A percentile compares a stretch with the other conserved stretches of the same genome.
Evolutionary conservation across 2,888 invertebrate genomes (phyloP).

Genomic region (Imbricaverruca yamaguchii): DNA sequence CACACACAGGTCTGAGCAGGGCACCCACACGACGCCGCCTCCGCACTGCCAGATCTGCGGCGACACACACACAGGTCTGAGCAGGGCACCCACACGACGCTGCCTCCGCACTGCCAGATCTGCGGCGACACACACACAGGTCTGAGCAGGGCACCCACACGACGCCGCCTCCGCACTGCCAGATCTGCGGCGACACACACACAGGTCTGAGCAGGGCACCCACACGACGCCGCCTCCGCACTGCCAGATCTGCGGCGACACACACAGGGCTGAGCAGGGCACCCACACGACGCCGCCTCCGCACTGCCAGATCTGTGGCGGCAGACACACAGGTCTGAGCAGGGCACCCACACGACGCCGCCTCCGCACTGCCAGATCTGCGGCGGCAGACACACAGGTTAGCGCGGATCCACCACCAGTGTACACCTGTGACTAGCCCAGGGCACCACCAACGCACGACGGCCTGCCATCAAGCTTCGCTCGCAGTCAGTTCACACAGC

Average conservation of each 20-base stretch:
- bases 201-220: slow-evolving; percentile 99
- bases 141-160: slow-evolving; percentile 99
- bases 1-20: no score
- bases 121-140: no score
- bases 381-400: slow-evolving; percentile 27
- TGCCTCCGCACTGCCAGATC: slow-evolving; percentile 98
- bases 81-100: slow-evolving; percentile 97
- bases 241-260: slow-evolving; percentile 78
- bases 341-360: slow-evolving; percentile 96
- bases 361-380: slow-evolving; percentile 98
- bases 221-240: slow-evolving; percentile 97
- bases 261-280: no score
- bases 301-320: slow-evolving; percentile 83
- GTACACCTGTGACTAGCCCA: no score
- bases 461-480: no score
- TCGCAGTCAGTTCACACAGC: no score
- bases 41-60: slow-evolving; percentile 92
- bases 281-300: slow-evolving; percentile 98
- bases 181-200: slow-evolving; percentile 63
- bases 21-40: slow-evolving; percentile 96
- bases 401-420: no score
- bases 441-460: no score
- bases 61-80: no score
- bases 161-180: slow-evolving; percentile 98
- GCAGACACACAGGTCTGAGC: no score